A percentile compares a stretch with the other conserved stretches of the same genome.
Conservation (phyloP, 2,113 vertebrate genomes). For the Chloropsis hardwickii region DNA sequence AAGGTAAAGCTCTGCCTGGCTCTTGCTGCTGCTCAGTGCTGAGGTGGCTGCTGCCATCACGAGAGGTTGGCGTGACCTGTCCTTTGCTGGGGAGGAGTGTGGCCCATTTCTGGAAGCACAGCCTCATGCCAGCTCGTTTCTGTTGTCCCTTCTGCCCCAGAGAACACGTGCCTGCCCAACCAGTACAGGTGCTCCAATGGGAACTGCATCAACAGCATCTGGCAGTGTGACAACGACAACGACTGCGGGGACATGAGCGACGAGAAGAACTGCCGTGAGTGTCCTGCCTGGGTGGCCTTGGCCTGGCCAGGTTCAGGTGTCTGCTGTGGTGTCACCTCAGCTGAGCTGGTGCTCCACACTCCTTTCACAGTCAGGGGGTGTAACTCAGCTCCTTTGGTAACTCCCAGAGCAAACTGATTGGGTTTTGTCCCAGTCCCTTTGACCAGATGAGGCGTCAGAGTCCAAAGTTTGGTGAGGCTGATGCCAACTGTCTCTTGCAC, state of each 20-base stretch:
- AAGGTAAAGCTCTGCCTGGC: conserved; percentile 64
- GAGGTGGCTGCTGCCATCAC: fast-evolving
- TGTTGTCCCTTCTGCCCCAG: conserved; percentile 41
- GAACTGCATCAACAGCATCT: conserved; percentile 96
- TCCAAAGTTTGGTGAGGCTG: background rate
- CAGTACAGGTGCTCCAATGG: conserved; percentile 95
- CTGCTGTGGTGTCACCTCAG: background rate
- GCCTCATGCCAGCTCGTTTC: background rate
- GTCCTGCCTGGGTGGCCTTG: background rate
- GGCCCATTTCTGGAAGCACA: fast-evolving
- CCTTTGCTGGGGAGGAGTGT: fast-evolving
- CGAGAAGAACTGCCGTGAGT: conserved; percentile 93
- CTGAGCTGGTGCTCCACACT: fast-evolving
- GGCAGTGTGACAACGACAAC: conserved; percentile 96
- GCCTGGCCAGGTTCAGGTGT: background rate
- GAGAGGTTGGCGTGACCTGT: fast-evolving
- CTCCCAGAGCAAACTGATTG: fast-evolving
- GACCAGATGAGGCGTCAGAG: fast-evolving
- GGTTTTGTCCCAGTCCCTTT: background rate
- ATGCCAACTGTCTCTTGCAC: background rate
- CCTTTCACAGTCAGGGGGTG: fast-evolving
- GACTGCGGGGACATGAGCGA: conserved; percentile 99
- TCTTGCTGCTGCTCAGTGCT: background rate
- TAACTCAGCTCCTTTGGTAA: background rate
- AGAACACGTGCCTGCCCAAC: conserved; percentile 87